Conservation (phyloP, 2,888 invertebrate species). For the Hecatera dysodea region DNA sequence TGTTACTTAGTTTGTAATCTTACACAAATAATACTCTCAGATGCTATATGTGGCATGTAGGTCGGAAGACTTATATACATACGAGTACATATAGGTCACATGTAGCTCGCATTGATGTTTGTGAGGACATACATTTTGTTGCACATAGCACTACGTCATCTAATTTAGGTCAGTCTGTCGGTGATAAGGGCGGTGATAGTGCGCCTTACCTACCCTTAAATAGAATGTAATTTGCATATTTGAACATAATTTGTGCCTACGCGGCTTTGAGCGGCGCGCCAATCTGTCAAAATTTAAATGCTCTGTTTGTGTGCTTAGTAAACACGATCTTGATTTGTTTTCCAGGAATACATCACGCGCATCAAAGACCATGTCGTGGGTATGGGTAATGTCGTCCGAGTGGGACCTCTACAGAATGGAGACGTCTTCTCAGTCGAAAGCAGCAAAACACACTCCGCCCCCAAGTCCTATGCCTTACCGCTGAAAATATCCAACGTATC, state of each 20-base stretch:
- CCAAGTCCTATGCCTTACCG: constrained; percentile 88
- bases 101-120: constrained; percentile 4
- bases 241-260: not conserved
- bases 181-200: constrained; percentile 42
- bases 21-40: not conserved
- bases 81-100: not conserved
- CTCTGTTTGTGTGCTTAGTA: not conserved
- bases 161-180: constrained; percentile 45
- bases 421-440: constrained; percentile 86
- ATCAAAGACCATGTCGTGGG: constrained; percentile 94
- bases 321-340: constrained; percentile 54
- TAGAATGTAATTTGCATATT: constrained; percentile 8
- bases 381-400: constrained; percentile 93
- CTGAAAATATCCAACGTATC: constrained; percentile 88
- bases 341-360: constrained; percentile 87
- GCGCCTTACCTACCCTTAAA: constrained; percentile 19
- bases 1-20: no score
- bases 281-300: no score
- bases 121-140: not conserved
- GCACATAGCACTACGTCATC: constrained; percentile 16
- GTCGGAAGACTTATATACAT: no score
- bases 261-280: no score
- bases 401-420: constrained; percentile 89
- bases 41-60: not conserved
- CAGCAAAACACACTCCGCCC: constrained; percentile 82